Conservation (phyloP, 2,113 vertebrate species). For the Hippocampus comes region DNA sequence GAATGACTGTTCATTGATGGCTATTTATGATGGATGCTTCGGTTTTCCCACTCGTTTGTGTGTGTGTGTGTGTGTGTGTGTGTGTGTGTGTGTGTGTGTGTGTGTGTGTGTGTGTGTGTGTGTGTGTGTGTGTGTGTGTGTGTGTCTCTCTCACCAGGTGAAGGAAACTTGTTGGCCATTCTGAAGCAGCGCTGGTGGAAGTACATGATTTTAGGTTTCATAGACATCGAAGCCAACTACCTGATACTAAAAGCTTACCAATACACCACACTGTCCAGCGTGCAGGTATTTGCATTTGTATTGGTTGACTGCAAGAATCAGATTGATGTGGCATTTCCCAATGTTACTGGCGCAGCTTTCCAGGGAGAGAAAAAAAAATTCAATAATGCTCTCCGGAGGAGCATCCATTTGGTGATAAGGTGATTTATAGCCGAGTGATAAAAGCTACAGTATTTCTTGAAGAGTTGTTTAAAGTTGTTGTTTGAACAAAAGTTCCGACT, state of each 20-base stretch:
- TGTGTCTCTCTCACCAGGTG: constrained; percentile 70
- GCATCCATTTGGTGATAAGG: neutral
- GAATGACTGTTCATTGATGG: neutral
- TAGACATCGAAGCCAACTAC: constrained; percentile 95
- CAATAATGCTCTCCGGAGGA: neutral
- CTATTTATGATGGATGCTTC: neutral
- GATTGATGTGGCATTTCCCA: neutral
- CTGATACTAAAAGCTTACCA: constrained; percentile 95
- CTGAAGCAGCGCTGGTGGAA: constrained; percentile 96
- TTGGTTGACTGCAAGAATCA: neutral
- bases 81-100: constrained; percentile 6
- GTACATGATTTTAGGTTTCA: constrained; percentile 92
- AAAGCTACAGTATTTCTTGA: neutral
- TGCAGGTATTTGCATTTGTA: constrained; percentile 69
- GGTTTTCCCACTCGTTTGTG: neutral
- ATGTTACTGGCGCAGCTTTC: neutral
- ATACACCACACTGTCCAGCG: constrained; percentile 90
- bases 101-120: constrained; percentile 1
- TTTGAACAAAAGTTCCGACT: too few relatives aligned
- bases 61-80: neutral
- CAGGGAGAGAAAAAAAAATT: neutral
- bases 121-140: neutral
- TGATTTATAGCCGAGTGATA: neutral
- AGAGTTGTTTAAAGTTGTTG: neutral
- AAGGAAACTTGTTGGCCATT: constrained; percentile 92